Evolutionary conservation across 2,888 invertebrate genomes (phyloP).

Genomic region (Scaeva pyrastri): DNA sequence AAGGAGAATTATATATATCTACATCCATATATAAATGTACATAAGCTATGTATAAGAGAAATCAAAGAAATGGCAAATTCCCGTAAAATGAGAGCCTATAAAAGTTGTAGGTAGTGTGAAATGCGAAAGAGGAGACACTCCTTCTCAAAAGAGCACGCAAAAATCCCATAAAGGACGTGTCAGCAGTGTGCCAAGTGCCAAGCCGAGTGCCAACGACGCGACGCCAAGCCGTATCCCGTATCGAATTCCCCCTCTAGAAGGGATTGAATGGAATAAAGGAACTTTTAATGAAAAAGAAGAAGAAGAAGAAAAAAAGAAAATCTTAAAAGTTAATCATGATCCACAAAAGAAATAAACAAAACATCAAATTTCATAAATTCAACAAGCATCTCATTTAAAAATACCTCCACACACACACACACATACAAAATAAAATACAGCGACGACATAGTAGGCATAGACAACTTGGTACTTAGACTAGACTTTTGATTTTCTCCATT

Average conservation of each 20-base stretch:
- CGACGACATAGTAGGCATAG: too few species aligned
- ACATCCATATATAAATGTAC: too few species aligned
- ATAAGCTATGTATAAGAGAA: not conserved
- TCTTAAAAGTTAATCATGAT: not conserved
- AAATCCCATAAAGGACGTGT: not conserved
- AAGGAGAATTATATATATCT: not conserved
- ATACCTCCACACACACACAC: not conserved
- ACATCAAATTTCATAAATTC: constrained; percentile 9
- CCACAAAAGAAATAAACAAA: not conserved
- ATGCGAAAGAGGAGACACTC: not conserved
- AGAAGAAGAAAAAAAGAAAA: too few species aligned
- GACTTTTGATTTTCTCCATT: constrained; percentile 25
- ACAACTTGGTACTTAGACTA: not conserved
- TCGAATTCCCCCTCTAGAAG: not conserved
- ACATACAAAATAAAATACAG: not conserved
- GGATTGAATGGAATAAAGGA: not conserved
- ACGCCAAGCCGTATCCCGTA: too few species aligned
- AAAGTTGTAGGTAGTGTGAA: not conserved
- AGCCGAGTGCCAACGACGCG: too few species aligned
- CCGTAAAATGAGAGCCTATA: not conserved
- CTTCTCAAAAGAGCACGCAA: not conserved
- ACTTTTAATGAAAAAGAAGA: not conserved
- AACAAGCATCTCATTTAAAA: not conserved
- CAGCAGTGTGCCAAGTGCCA: not conserved
- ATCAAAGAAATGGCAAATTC: not conserved